These are phyloP conservation scores for Himalopsyche kuldschensis DNA, from an alignment of 2,888 invertebrate species.

Conservation along the genomic window DNA sequence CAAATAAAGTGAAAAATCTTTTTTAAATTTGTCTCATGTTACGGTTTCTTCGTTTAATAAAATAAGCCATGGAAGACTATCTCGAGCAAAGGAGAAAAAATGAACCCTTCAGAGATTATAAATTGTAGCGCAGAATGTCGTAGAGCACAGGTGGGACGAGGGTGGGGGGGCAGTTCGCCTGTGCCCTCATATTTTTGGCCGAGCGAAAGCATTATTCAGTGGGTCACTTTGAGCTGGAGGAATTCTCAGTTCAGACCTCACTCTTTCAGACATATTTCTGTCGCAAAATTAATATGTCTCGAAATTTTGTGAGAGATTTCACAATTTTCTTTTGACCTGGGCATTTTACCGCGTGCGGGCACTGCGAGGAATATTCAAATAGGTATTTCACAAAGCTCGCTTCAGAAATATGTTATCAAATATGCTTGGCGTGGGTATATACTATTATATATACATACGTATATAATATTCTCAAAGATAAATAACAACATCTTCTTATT, in stretches of 20 bases:
- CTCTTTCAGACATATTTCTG: slow-evolving; percentile 7
- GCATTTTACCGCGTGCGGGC: neutral
- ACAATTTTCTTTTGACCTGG: neutral
- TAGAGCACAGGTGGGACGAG: neutral
- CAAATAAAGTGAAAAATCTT: neutral
- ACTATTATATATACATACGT: too few relatives aligned
- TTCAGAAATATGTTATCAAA: neutral
- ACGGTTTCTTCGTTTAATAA: neutral
- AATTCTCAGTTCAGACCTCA: neutral
- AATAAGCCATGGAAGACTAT: neutral
- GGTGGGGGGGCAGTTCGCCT: neutral
- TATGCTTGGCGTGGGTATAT: too few relatives aligned
- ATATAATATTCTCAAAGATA: too few relatives aligned
- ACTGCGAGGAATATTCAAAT: neutral
- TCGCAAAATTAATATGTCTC: neutral
- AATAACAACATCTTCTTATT: too few relatives aligned
- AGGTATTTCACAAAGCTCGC: neutral
- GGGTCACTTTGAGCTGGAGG: slow-evolving; percentile 22
- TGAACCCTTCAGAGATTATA: neutral
- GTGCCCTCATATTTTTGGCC: slow-evolving; percentile 9
- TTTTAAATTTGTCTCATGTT: neutral
- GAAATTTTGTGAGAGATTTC: neutral
- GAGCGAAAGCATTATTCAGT: slow-evolving; percentile 25
- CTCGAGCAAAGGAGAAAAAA: neutral
- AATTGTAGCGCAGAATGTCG: slow-evolving; percentile 1